Evolutionary conservation across 2,797 vertebrate genomes (phyloP).

Genomic region (Silurus lanzhouensis): DNA sequence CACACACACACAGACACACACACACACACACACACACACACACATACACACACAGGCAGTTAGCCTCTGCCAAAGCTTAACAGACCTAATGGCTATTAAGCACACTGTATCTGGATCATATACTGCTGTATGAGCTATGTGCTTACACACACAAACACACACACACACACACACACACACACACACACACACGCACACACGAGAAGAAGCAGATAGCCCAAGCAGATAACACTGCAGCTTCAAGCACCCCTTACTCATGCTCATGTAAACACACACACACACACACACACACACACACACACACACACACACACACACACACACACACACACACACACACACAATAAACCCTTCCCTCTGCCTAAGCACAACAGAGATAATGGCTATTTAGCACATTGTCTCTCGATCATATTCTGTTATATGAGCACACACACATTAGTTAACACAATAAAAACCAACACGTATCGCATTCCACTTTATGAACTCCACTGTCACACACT

Average conservation of each 20-base stretch:
- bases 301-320: not conserved
- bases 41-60: constrained; percentile 53
- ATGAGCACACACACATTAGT: not conserved
- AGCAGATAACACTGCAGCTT: constrained; percentile 51
- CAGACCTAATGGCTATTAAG: constrained; percentile 39
- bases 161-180: constrained; percentile 14
- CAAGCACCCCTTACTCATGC: not conserved
- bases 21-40: not conserved
- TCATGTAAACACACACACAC: constrained; percentile 18
- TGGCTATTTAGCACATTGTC: no score
- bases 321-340: not conserved
- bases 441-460: constrained; percentile 59
- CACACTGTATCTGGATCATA: constrained; percentile 9
- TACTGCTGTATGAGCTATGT: constrained; percentile 5
- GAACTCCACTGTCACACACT: constrained; percentile 7
- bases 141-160: not conserved
- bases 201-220: constrained; percentile 67
- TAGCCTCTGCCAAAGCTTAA: constrained; percentile 65
- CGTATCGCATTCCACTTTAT: not conserved
- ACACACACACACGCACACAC: constrained; percentile 9
- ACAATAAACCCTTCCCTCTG: no score
- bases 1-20: constrained; percentile 5
- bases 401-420: no score
- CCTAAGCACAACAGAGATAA: no score
- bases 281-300: constrained; percentile 12